Percentiles rank a stretch among this genome's conserved stretches.
Conservation (phyloP, 2,797 vertebrate genomes). For the Brachyrhaphis roseni region DNA sequence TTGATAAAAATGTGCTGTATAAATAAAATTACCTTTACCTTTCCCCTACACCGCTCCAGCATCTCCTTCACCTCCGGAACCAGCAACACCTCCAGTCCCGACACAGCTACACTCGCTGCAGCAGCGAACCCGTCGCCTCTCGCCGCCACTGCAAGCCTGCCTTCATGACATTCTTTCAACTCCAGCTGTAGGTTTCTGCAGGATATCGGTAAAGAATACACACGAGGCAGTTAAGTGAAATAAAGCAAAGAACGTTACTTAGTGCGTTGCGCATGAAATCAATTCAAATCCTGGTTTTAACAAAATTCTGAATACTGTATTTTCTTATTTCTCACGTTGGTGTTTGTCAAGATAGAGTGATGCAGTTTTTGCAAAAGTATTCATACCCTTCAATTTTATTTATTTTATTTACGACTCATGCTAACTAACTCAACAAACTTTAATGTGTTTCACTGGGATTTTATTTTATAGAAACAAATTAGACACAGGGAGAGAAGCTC, state of each 20-base stretch:
- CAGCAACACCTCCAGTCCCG: too few relatives aligned
- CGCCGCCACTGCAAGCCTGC: too few relatives aligned
- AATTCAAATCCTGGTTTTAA: too few relatives aligned
- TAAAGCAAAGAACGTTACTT: neutral
- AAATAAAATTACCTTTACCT: too few relatives aligned
- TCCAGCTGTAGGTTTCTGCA: neutral
- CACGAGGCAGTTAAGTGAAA: neutral
- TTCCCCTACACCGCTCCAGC: too few relatives aligned
- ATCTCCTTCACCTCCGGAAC: too few relatives aligned
- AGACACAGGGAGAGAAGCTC: neutral
- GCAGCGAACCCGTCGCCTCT: too few relatives aligned
- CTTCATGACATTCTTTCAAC: too few relatives aligned
- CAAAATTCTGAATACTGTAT: too few relatives aligned
- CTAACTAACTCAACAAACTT: neutral
- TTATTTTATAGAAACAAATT: neutral
- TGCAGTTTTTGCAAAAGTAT: neutral
- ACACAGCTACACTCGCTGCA: too few relatives aligned
- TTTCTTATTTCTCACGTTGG: neutral
- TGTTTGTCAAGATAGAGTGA: neutral
- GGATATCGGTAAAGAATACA: neutral
- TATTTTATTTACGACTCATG: neutral
- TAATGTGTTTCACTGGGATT: neutral
- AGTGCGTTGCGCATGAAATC: too few relatives aligned
- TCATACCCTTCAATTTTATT: neutral
- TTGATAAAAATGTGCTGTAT: too few relatives aligned